Base-by-base conservation (phyloP, 2,888 invertebrate genomes). In the Folsomia manolachei region DNA sequence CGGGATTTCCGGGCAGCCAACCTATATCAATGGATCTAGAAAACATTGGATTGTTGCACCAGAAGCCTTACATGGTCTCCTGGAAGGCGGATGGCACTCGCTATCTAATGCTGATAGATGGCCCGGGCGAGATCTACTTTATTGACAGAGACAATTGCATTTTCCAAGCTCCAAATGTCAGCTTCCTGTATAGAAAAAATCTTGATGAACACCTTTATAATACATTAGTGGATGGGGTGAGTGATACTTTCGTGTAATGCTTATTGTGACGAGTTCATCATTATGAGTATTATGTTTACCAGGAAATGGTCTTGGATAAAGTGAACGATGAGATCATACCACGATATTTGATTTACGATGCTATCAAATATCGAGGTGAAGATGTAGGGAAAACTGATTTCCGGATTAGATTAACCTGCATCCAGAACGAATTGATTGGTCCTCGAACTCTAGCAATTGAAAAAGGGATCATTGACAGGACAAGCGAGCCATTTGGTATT, bases 71-170 rank as follows among this genome's bases (percentile, higher is more conserved):
- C 83, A 89, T 91, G 83, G 97, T 99, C 0, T 98, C 97, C 1
- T 99, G 99, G 99, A 99, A 99, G 83, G 99, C 99, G 11, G 99
- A 99, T 84, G 99, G 99, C 52, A 93, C 92, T 39, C 90, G 95
- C 91, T 93, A 83, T 83, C 78, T 79, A 24, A 73, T 77, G 94
- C 86, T 97, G 60, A 95, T 99, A 77, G 90, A 94, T 81, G 92
- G 91, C 24, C 88, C 89, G 79, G 88, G 91, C 77, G 90, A 95
- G 82, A 88, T 97, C 19, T 99, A 91, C 83, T 95, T 98, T 86
- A 86, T 98, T 82, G 99, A 99, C 86, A 88, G 99, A 82, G 96
- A 99, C 85, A 91, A 97, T 85, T 91, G 92, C 80, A 90, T 95
- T 63, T 99, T 94, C 84, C 89, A 91, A 85, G 93, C 95, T 1